These are phyloP conservation scores for rabbit (Oryctolagus cuniculus) DNA, from an alignment of 2,113 vertebrate genomes.

Conservation along the genomic window mOryCun1.1 NC_091439.1:106465001-106465500, in stretches of 20 bases:
- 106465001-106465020: background rate
- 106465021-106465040: background rate
- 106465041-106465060: background rate
- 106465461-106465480: slow-evolving; percentile 71
- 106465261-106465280: background rate
- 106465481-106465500: slow-evolving; percentile 69
- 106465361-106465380: slow-evolving; percentile 45
- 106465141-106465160: background rate
- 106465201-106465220: background rate
- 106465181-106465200: background rate
- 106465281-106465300: slow-evolving; percentile 20
- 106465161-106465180: background rate
- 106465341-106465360: slow-evolving; percentile 1
- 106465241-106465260: background rate
- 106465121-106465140: background rate
- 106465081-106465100: background rate
- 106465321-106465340: background rate
- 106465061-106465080: background rate
- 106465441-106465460: slow-evolving; percentile 50
- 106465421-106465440: slow-evolving; percentile 28
- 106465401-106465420: background rate
- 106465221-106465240: background rate
- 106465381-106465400: background rate
- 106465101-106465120: background rate
- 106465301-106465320: background rate